phyloP scores from a whole-genome alignment of 2,888 invertebrate species.

The Dynastes grantii region DNA sequence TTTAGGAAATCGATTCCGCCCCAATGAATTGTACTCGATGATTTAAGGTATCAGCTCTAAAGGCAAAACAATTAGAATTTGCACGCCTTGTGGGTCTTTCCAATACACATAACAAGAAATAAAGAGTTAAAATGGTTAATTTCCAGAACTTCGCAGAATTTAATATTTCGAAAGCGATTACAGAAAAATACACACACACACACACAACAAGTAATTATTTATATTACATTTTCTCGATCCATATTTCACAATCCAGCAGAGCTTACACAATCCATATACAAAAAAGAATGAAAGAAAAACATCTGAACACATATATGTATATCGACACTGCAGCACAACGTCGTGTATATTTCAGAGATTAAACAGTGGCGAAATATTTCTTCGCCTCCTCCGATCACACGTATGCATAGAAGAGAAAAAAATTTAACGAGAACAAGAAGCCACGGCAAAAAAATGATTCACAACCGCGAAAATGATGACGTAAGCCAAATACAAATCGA shows the following conservation, averaged over 20 bases:
- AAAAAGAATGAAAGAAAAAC: constrained; percentile 5
- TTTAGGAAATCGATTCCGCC: too few relatives aligned
- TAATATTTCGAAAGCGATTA: neutral
- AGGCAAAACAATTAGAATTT: too few relatives aligned
- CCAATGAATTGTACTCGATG: too few relatives aligned
- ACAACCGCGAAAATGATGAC: neutral
- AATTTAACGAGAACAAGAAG: neutral
- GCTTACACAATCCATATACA: constrained; percentile 1
- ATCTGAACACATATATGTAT: neutral
- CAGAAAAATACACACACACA: too few relatives aligned
- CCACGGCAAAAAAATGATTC: neutral
- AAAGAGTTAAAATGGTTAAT: too few relatives aligned
- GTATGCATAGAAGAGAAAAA: neutral
- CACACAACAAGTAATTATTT: constrained; percentile 8
- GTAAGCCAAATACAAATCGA: neutral
- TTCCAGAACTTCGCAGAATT: neutral
- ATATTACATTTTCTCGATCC: neutral
- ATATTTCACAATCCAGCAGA: neutral
- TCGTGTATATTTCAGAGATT: neutral
- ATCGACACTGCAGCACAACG: neutral
- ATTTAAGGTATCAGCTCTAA: too few relatives aligned
- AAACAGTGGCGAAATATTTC: constrained; percentile 8
- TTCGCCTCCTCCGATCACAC: neutral
- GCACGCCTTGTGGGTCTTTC: too few relatives aligned
- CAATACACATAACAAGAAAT: too few relatives aligned